Conservation (phyloP, 2,888 invertebrate genomes). For the Noctua fimbriata region DNA sequence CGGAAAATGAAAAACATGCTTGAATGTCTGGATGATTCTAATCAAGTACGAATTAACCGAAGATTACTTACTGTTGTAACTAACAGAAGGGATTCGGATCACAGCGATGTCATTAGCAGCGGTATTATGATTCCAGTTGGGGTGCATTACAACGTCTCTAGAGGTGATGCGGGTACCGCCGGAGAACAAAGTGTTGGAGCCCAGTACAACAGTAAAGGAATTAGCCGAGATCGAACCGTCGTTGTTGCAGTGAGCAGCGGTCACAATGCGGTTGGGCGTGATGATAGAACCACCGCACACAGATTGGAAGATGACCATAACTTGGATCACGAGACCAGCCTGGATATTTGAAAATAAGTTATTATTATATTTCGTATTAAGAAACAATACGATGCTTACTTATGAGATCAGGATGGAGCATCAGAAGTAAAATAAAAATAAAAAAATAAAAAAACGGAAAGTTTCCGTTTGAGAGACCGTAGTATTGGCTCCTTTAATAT, state of each 20-base stretch:
- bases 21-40: neutral
- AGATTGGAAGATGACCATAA: constrained; percentile 72
- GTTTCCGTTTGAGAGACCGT: no score
- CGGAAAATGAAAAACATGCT: neutral
- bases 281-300: constrained; percentile 78
- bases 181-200: constrained; percentile 75
- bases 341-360: constrained; percentile 46
- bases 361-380: neutral
- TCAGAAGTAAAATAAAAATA: no score
- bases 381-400: neutral
- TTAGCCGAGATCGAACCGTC: constrained; percentile 72
- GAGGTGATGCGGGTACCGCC: constrained; percentile 73
- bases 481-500: neutral
- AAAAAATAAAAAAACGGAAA: no score
- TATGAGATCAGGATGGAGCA: neutral
- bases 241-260: constrained; percentile 77
- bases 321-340: constrained; percentile 77
- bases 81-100: constrained; percentile 64
- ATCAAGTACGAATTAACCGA: neutral
- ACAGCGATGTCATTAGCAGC: constrained; percentile 76
- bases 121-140: constrained; percentile 70
- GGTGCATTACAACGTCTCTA: constrained; percentile 70
- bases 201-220: constrained; percentile 75
- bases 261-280: constrained; percentile 67
- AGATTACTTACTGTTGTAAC: constrained; percentile 67